Percentiles rank a stretch among this genome's conserved stretches.
These are phyloP conservation scores for Oligia latruncula DNA, from an alignment of 2,888 invertebrate species.

Conservation along the genomic window DNA sequence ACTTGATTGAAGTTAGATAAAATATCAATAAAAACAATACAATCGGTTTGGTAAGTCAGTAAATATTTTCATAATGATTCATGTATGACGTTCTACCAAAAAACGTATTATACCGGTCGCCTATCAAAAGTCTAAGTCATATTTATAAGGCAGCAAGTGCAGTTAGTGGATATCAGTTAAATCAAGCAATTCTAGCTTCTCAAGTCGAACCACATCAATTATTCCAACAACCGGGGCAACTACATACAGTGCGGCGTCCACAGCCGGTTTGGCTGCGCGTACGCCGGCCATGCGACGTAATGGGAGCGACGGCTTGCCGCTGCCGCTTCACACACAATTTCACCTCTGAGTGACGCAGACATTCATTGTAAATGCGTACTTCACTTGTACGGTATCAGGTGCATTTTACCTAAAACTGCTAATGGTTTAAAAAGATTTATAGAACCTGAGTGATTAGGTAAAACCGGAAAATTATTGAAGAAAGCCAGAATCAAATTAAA, in stretches of 20 bases:
- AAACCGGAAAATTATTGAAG: not conserved
- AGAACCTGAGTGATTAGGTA: not conserved
- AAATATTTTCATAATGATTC: conserved; percentile 13
- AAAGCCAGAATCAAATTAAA: not conserved
- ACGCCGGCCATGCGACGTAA: conserved; percentile 87
- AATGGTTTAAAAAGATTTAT: conserved; percentile 23
- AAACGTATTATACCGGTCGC: not conserved
- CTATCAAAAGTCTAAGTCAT: not conserved
- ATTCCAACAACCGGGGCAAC: conserved; percentile 52
- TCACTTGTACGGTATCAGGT: conserved; percentile 80
- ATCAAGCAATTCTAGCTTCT: not conserved
- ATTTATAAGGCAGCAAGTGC: too few relatives aligned
- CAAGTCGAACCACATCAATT: not conserved
- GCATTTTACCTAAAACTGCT: conserved; percentile 71
- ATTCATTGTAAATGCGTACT: conserved; percentile 86
- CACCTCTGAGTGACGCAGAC: conserved; percentile 90
- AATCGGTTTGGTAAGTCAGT: not conserved
- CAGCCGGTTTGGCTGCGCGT: conserved; percentile 86
- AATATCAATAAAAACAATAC: conserved; percentile 17
- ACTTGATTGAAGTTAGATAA: conserved; percentile 21
- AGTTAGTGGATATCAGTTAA: not conserved
- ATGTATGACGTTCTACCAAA: not conserved
- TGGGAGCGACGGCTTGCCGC: conserved; percentile 89
- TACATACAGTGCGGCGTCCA: conserved; percentile 75
- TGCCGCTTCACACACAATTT: conserved; percentile 90